A percentile compares a stretch with the other conserved stretches of the same genome.
phyloP scores from a whole-genome alignment of 2,888 invertebrate species.

The Plusia festucae region DNA sequence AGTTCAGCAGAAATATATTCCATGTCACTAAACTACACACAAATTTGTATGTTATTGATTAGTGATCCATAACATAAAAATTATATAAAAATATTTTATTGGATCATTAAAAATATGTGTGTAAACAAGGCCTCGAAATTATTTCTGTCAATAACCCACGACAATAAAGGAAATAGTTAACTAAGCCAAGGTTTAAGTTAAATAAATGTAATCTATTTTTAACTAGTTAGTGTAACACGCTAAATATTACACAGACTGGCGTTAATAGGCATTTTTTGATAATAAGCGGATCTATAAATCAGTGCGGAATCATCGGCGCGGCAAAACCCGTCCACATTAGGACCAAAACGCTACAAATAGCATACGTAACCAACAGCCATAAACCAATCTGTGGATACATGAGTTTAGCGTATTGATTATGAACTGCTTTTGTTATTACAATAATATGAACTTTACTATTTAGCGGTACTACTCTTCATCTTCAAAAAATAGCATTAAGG shows the following conservation, averaged over 20 bases:
- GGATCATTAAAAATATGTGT: no score
- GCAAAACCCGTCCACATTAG: constrained; percentile 10
- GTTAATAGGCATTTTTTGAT: constrained; percentile 7
- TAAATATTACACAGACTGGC: not conserved
- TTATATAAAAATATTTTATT: no score
- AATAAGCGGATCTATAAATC: constrained; percentile 19
- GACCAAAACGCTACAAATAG: not conserved
- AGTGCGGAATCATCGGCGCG: constrained; percentile 10
- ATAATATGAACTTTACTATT: no score
- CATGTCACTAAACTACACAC: no score
- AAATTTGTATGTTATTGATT: no score
- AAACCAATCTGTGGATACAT: not conserved
- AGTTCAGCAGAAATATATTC: no score
- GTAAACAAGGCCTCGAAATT: not conserved
- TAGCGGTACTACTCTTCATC: no score
- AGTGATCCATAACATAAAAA: no score
- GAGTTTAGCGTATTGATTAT: not conserved
- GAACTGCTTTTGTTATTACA: not conserved
- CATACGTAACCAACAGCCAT: not conserved
- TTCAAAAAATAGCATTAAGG: no score
- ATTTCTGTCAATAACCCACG: constrained; percentile 5
- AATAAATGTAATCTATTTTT: constrained; percentile 2
- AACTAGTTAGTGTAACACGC: not conserved
- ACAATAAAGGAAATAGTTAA: not conserved
- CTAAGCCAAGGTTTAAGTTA: constrained; percentile 1